Conservation (phyloP, 2,888 invertebrate genomes). For the Stenodera caucasica region DNA sequence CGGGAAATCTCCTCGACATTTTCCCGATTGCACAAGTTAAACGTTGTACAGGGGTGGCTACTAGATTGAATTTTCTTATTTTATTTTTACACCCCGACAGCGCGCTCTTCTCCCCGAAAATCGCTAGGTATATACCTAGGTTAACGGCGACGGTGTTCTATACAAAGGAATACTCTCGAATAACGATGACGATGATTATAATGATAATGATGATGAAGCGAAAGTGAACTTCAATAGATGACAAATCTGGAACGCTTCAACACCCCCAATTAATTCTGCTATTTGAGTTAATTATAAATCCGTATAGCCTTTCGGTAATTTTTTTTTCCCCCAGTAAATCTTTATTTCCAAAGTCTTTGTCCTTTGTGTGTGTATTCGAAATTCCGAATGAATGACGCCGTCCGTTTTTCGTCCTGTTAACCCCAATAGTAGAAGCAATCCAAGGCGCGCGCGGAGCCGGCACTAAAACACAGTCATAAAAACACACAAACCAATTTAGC, state of each 20-base stretch:
- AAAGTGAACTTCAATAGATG: slow-evolving; percentile 17
- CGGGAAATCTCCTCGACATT: slow-evolving; percentile 15
- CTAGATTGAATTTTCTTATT: slow-evolving; percentile 57
- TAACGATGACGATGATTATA: no score
- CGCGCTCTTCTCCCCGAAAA: slow-evolving; percentile 39
- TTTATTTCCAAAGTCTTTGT: not conserved
- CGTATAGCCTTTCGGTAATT: not conserved
- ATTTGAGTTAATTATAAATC: not conserved
- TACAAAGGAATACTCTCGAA: slow-evolving; percentile 24
- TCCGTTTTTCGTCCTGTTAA: slow-evolving; percentile 54
- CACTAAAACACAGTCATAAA: slow-evolving; percentile 59
- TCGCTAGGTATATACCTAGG: slow-evolving; percentile 40
- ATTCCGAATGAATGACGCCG: slow-evolving; percentile 44
- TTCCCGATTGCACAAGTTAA: slow-evolving; percentile 36
- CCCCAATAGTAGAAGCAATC: slow-evolving; percentile 56
- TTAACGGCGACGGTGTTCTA: slow-evolving; percentile 32
- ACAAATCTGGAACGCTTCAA: slow-evolving; percentile 9
- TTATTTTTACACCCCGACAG: slow-evolving; percentile 53
- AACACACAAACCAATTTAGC: slow-evolving; percentile 59
- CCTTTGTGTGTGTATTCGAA: not conserved
- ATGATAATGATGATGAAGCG: slow-evolving; percentile 17
- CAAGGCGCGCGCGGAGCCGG: slow-evolving; percentile 55
- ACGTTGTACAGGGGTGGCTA: slow-evolving; percentile 53
- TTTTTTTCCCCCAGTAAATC: not conserved
- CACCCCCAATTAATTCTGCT: slow-evolving; percentile 11